Base-by-base conservation (phyloP, 2,888 invertebrate genomes). In the Plagiodera versicolora region DNA sequence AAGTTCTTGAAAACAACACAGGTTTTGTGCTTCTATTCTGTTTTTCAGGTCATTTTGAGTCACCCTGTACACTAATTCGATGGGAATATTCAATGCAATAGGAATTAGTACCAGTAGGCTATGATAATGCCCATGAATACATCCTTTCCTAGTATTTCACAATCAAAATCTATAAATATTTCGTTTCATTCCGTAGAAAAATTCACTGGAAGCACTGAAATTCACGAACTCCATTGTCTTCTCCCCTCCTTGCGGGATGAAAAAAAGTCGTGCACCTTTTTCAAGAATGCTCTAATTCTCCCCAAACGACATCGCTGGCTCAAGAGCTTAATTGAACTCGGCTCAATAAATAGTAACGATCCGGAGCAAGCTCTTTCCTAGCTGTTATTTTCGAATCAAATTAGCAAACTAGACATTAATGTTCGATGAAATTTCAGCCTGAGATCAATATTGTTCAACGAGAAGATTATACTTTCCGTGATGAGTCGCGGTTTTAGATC, bases 331-430 rank as follows among this genome's bases (percentile, higher is more conserved):
- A 74, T 74, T 73, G 74, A 73, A 72, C 72, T 70, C 72, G 72
- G 71, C 65, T 67, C 72, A 68, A 73, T 75, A 73, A 75, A 73
- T 73, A 72, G 73, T 71, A 73, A 74, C 71, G 65, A 69, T 65
- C 68, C 70, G 67, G 69, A 74, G 74, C 70, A 64, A 64, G 61
- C 65, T 70, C 70, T 72, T 72, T 67, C 66, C 65, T 69, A 62
- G 71, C 71, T 69, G 73, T 75, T 75, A 74, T 72, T 73, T 72
- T 74, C 73, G 72, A 72, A 74, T 74, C 73, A 71, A 74, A 74
- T 74, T 74, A 72, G 65, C 70, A 67, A 67, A 66, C 69, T 67
- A 66, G 70, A 70, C 69, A 67, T 70, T 70, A 70, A 67, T 64
- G 71, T 66, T 64, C 63, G 66, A 63, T 54, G 66, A 68, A 65